These are phyloP conservation scores for Anadara kagoshimensis DNA, from an alignment of 1,140 invertebrate genomes.

Conservation along the genomic window DNA sequence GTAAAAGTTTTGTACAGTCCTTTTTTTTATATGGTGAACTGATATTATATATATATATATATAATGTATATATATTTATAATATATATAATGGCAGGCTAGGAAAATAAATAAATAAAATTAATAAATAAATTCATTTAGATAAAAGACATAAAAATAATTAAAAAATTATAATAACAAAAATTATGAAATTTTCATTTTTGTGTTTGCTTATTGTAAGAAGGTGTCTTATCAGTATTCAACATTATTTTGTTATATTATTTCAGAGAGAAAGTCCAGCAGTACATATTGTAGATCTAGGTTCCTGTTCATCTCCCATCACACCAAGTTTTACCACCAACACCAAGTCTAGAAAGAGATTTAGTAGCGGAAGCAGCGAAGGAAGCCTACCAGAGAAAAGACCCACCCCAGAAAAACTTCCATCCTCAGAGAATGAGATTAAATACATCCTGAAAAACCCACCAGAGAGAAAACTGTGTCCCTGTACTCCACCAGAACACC, in stretches of 20 bases:
- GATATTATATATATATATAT: too few species aligned
- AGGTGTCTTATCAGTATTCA: background rate
- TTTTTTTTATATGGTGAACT: too few species aligned
- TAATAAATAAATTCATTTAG: too few species aligned
- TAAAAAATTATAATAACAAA: too few species aligned
- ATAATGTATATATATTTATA: too few species aligned
- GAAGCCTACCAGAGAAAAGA: slow-evolving; percentile 36
- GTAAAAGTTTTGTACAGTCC: too few species aligned
- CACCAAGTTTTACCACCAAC: background rate
- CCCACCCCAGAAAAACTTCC: slow-evolving; percentile 40
- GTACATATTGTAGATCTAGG: slow-evolving; percentile 50
- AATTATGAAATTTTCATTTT: too few species aligned
- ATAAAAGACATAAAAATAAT: too few species aligned
- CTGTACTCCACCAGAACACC: slow-evolving; percentile 22
- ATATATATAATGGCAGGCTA: too few species aligned
- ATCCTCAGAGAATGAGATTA: slow-evolving; percentile 41
- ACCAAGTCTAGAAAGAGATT: slow-evolving; percentile 38
- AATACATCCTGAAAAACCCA: slow-evolving; percentile 21
- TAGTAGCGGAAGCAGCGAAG: slow-evolving; percentile 45
- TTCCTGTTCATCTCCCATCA: slow-evolving; percentile 30
- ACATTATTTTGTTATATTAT: slow-evolving; percentile 11
- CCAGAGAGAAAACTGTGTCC: slow-evolving; percentile 21
- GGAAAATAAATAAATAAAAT: too few species aligned
- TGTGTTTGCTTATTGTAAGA: too few species aligned
- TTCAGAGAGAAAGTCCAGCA: slow-evolving; percentile 48